phyloP scores from a whole-genome alignment of 2,888 invertebrate genomes.

The Stomorhina lunata region DNA sequence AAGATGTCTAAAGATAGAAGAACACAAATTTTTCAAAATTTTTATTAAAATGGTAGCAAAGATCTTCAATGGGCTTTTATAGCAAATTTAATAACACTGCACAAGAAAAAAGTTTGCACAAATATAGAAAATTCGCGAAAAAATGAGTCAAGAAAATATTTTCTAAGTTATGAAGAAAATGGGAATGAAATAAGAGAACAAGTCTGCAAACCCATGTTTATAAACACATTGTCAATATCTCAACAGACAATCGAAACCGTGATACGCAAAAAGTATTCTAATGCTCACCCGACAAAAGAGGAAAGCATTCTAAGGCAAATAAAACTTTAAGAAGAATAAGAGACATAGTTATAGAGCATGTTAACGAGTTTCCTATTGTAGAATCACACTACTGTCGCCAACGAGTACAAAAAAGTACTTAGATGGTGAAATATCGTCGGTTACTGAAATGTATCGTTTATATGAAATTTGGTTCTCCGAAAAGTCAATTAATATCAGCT shows the following conservation, averaged over 20 bases:
- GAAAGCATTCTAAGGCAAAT: conserved; percentile 26
- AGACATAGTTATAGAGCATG: conserved; percentile 32
- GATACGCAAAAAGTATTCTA: conserved; percentile 36
- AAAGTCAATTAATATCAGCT: conserved; percentile 38
- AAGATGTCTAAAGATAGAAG: conserved; percentile 49
- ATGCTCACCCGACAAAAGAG: conserved; percentile 41
- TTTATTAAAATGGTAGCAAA: conserved; percentile 33
- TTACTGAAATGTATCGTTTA: conserved; percentile 43
- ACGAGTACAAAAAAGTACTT: conserved; percentile 39
- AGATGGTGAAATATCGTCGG: conserved; percentile 43
- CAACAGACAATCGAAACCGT: conserved; percentile 41
- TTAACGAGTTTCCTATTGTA: conserved; percentile 36
- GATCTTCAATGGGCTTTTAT: conserved; percentile 37
- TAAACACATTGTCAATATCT: conserved; percentile 37
- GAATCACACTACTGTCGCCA: conserved; percentile 48
- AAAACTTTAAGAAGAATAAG: conserved; percentile 27
- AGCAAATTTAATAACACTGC: conserved; percentile 39
- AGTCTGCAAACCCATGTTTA: conserved; percentile 55
- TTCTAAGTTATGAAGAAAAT: conserved; percentile 47
- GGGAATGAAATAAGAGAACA: conserved; percentile 46
- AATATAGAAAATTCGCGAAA: conserved; percentile 48
- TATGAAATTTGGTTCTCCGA: conserved; percentile 39
- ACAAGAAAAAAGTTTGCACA: conserved; percentile 44
- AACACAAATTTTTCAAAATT: conserved; percentile 50
- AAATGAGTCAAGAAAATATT: conserved; percentile 42